Evolutionary conservation across 2,888 invertebrate species (phyloP), one percentile per base, ranked within the genome.

Genomic region (Epiblema foenella): DNA sequence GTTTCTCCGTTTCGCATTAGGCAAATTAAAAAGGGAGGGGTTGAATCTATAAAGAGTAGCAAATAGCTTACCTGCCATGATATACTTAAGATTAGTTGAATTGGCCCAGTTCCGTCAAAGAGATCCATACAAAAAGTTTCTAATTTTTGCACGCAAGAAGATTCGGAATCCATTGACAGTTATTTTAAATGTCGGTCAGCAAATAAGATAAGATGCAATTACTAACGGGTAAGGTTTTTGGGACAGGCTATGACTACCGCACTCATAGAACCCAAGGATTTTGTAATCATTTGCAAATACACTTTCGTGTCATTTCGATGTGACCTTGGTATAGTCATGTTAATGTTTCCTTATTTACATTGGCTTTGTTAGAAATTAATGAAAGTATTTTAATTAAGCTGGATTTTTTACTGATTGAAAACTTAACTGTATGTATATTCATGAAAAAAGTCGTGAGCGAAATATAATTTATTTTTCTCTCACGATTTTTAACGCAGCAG

Each of bases 271-370:
- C 33, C 39, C 69, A 70, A 65, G 65, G 65, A 64, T 65, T 65
- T 65, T 37, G 46, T 59, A 70, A 70, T 70, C 70, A 52, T 54
- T 59, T 20, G 33, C 20, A 65, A 65, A 69, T 24, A 58, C 20
- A 29, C 1, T 58, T 52, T 17, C 11, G 17, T 51, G 56, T 63
- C 49, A 65, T 64, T 64, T 37, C 20, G 51, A 39, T 59, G 51
- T 49, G n/a, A 39, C 17, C 49, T 11, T 39, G 17, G 20, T 37
- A 24, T 60, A 15, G 42, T 60, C 37, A 39, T 15, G 42, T 12
- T 5, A 5, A 12, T 46, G 58, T 58, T 69, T 69, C 64, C 64
- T 64, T 70, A 59, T 70, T 59, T 59, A 52, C 39, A 42, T 17
- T 39, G 5, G 18, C 24, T 42, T 49, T 17, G 0, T 29, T 18